phyloP scores from a whole-genome alignment of 2,113 vertebrate species.

The Lontra canadensis region DNA sequence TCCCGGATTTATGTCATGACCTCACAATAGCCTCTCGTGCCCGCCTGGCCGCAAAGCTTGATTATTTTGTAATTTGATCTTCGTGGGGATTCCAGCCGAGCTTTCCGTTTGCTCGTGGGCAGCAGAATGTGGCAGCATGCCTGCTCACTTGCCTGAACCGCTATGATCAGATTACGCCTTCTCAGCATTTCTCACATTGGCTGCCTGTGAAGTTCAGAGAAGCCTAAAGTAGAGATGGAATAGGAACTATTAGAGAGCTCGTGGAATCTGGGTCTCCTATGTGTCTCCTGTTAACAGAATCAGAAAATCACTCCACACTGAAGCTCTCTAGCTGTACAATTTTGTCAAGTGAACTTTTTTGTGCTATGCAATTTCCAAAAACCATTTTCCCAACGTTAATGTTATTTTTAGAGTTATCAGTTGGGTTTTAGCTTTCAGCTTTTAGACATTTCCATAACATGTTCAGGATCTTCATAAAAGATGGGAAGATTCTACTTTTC shows the following conservation, averaged over 20 bases:
- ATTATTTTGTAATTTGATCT: conserved; percentile 72
- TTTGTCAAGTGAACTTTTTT: conserved; percentile 15
- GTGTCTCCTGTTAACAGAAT: background rate
- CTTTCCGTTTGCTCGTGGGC: conserved; percentile 52
- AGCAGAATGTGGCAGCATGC: conserved; percentile 62
- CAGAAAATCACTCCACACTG: background rate
- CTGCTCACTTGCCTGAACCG: conserved; percentile 57
- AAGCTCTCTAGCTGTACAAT: background rate
- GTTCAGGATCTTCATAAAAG: conserved; percentile 36
- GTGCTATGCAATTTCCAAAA: background rate
- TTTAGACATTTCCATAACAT: conserved; percentile 16
- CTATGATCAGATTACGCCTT: conserved; percentile 64
- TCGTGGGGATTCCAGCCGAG: conserved; percentile 53
- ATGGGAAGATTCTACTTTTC: background rate
- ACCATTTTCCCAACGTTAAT: conserved; percentile 3
- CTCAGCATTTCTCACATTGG: conserved; percentile 67
- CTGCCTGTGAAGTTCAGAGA: conserved; percentile 64
- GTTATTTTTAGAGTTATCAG: conserved; percentile 42
- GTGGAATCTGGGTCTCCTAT: background rate
- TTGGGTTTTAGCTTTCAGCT: conserved; percentile 50
- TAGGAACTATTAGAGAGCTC: background rate
- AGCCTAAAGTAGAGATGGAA: conserved; percentile 45
- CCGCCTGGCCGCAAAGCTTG: conserved; percentile 55
- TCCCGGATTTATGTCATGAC: conserved; percentile 66
- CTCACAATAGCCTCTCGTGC: conserved; percentile 53